Conservation (phyloP, 2,888 invertebrate genomes). For the Calephelis perditalis region DNA sequence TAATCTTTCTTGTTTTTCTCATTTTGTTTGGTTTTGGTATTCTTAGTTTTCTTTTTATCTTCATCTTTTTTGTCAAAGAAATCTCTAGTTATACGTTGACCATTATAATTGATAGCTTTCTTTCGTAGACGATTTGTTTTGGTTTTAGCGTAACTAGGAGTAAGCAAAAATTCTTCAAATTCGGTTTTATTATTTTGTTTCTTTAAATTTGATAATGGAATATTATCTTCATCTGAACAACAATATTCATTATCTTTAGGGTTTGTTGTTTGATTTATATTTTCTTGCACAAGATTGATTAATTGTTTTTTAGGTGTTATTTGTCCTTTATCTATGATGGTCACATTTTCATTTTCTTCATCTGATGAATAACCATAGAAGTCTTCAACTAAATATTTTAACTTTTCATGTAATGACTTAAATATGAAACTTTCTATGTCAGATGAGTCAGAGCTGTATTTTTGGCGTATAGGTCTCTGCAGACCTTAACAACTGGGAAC, state of each 20-base stretch:
- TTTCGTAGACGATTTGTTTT: constrained; percentile 2
- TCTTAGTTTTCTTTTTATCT: background rate
- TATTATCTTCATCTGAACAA: background rate
- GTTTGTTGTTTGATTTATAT: background rate
- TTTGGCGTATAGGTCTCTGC: no score
- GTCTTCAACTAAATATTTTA: constrained; percentile 5
- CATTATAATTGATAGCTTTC: constrained; percentile 12
- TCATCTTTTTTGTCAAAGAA: constrained; percentile 13
- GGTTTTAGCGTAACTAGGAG: constrained; percentile 3
- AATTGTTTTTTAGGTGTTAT: no score
- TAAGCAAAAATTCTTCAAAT: background rate
- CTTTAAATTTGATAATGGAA: background rate
- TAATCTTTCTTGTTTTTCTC: background rate
- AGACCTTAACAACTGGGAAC: no score
- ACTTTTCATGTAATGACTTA: background rate
- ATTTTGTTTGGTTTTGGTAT: background rate
- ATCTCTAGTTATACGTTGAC: constrained; percentile 14
- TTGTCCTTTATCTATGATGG: background rate
- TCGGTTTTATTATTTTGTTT: background rate
- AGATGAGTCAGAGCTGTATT: no score
- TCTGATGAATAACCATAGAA: background rate
- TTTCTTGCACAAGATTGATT: background rate
- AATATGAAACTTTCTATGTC: no score
- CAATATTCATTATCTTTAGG: background rate
- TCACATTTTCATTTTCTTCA: constrained; percentile 3